Evolutionary conservation across 2,113 vertebrate genomes (phyloP).

Genomic region (Arvicanthis niloticus): DNA sequence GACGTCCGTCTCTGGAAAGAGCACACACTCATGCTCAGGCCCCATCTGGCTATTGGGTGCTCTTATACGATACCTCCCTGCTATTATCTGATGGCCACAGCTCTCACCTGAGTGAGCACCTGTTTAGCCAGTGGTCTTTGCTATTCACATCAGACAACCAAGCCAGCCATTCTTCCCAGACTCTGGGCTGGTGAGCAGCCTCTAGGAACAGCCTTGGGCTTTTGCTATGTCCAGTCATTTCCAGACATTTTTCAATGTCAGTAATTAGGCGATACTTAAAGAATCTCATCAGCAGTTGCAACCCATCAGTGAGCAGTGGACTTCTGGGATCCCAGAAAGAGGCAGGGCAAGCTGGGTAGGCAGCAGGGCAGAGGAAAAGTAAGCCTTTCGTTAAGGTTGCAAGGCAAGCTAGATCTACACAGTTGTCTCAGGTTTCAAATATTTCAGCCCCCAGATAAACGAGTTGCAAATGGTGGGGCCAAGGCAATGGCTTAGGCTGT

Average conservation of each 20-base stretch:
- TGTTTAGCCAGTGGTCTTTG: conserved; percentile 78
- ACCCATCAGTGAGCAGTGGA: conserved; percentile 73
- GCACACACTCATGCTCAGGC: not conserved
- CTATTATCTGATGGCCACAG: conserved; percentile 80
- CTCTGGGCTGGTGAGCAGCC: not conserved
- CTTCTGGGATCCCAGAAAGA: conserved; percentile 53
- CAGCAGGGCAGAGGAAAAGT: not conserved
- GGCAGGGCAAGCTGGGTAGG: not conserved
- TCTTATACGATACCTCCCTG: conserved; percentile 62
- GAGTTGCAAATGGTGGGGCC: not conserved
- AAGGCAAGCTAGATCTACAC: not conserved
- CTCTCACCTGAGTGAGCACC: conserved; percentile 76
- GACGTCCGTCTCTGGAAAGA: conserved; percentile 34
- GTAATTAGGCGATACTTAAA: conserved; percentile 74
- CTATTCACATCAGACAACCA: conserved; percentile 72
- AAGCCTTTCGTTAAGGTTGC: not conserved
- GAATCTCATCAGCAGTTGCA: conserved; percentile 60
- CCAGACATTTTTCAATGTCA: too few species aligned
- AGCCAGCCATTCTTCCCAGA: conserved; percentile 47
- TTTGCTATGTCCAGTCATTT: conserved; percentile 63
- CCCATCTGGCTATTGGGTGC: conserved; percentile 75
- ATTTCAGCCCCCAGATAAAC: not conserved
- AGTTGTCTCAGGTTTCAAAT: not conserved
- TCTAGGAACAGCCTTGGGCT: conserved; percentile 50
- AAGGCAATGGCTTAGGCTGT: not conserved